Evolutionary conservation across 2,113 vertebrate species (phyloP).

Genomic region (Hyla sarda): DNA sequence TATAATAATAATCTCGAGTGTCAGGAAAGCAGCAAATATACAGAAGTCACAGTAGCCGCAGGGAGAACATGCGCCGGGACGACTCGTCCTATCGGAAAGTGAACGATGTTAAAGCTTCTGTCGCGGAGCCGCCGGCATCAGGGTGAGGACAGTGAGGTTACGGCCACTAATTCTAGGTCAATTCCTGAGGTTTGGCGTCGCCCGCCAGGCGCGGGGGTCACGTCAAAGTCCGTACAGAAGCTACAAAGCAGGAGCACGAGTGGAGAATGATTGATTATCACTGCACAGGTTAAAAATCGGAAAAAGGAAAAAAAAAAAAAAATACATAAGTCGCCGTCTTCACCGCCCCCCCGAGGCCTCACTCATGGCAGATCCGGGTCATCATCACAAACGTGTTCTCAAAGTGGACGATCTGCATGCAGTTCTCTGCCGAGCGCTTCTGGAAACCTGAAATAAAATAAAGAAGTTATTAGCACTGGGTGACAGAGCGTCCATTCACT

Average conservation of each 20-base stretch:
- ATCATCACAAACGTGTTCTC: conserved; percentile 90
- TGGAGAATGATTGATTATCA: conserved; percentile 76
- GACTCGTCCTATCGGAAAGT: neutral
- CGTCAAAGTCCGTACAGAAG: conserved; percentile 13
- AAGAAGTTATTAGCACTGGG: no score
- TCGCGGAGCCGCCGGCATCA: neutral
- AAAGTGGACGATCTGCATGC: conserved; percentile 89
- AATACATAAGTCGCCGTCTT: conserved; percentile 65
- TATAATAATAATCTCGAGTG: no score
- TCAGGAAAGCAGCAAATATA: conserved; percentile 67
- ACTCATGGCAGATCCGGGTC: conserved; percentile 89
- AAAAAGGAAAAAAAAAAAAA: conserved; percentile 72
- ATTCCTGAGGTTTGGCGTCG: conserved; percentile 36
- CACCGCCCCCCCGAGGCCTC: neutral
- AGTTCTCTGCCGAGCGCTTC: conserved; percentile 86
- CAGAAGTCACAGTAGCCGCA: conserved; percentile 74
- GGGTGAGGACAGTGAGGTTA: neutral
- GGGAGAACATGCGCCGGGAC: conserved; percentile 31
- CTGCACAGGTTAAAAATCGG: conserved; percentile 68
- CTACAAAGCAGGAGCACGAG: conserved; percentile 68
- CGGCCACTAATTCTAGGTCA: neutral
- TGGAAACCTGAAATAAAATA: conserved; percentile 76
- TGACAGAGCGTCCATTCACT: no score
- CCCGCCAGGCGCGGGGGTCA: neutral
- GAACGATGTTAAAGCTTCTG: neutral